Evolutionary conservation across 1,140 invertebrate species (phyloP).

Genomic region (Arion vulgaris): DNA sequence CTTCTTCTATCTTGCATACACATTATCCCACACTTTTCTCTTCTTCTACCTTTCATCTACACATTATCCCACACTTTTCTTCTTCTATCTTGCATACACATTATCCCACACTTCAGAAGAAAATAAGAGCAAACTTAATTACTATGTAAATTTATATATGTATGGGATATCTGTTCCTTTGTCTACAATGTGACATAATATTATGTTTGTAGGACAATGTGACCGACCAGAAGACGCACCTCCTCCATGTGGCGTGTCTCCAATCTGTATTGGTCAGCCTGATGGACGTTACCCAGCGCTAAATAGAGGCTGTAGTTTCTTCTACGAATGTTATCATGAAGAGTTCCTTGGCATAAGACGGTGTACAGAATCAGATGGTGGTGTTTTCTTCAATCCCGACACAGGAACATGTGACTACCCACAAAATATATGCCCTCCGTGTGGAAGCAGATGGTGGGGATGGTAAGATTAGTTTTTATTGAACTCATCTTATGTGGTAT

Average conservation of each 20-base stretch:
- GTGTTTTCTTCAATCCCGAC: conserved; percentile 49
- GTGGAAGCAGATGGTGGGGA: conserved; percentile 53
- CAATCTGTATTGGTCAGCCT: conserved; percentile 35
- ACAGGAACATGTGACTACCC: conserved; percentile 50
- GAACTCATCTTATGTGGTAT: no score
- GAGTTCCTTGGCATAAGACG: conserved; percentile 38
- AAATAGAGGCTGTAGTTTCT: conserved; percentile 46
- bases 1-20: no score
- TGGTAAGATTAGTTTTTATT: conserved; percentile 39
- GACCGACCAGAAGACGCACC: conserved; percentile 39
- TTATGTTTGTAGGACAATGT: conserved; percentile 37
- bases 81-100: no score
- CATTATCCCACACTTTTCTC: no score
- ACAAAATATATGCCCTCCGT: conserved; percentile 53
- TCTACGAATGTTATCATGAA: conserved; percentile 41
- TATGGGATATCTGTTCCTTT: no score
- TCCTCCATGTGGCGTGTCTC: conserved; percentile 46
- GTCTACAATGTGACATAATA: no score
- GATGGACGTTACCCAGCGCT: conserved; percentile 48
- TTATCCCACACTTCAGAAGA: no score
- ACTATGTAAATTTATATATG: no score
- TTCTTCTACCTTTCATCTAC: no score
- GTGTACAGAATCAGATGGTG: conserved; percentile 42
- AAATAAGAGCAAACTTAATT: no score
- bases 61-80: no score